A percentile compares a stretch with the other conserved stretches of the same genome.
Conservation (phyloP, 37 sponge, comb jelly and placozoan genomes). For the Bolinopsis microptera region DNA sequence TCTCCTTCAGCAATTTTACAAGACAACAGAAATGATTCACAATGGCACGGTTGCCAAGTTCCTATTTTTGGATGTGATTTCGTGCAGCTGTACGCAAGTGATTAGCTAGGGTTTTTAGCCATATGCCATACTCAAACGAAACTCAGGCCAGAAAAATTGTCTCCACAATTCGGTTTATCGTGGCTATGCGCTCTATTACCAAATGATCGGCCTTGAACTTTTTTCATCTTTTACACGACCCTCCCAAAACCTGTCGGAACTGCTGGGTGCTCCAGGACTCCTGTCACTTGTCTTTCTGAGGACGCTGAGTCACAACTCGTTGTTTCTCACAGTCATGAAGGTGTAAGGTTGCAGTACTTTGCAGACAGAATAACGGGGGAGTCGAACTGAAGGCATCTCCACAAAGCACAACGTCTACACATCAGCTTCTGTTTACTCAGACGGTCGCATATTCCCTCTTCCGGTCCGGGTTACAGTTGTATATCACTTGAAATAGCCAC, state of each 20-base stretch:
- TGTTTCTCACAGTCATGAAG: too few relatives aligned
- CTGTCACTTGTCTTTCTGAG: background rate
- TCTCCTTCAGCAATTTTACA: background rate
- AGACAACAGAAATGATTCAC: background rate
- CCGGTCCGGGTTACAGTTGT: too few relatives aligned
- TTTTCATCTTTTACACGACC: background rate
- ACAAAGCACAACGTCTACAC: background rate
- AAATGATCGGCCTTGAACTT: background rate
- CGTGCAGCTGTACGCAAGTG: background rate
- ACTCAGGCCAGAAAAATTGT: background rate
- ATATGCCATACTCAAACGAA: background rate
- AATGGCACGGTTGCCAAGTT: background rate
- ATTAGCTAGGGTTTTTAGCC: background rate
- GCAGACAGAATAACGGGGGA: background rate
- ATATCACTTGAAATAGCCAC: too few relatives aligned
- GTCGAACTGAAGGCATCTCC: constrained; percentile 39
- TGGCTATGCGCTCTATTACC: background rate
- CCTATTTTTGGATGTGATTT: background rate
- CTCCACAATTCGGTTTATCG: background rate
- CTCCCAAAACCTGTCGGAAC: background rate
- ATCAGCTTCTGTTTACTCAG: background rate
- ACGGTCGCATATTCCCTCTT: too few relatives aligned
- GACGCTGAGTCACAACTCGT: too few relatives aligned
- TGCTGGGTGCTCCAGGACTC: background rate
- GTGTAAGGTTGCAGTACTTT: constrained; percentile 43